Conservation (phyloP, 2,797 vertebrate genomes). For the Oreonectes daqikongensis region DNA sequence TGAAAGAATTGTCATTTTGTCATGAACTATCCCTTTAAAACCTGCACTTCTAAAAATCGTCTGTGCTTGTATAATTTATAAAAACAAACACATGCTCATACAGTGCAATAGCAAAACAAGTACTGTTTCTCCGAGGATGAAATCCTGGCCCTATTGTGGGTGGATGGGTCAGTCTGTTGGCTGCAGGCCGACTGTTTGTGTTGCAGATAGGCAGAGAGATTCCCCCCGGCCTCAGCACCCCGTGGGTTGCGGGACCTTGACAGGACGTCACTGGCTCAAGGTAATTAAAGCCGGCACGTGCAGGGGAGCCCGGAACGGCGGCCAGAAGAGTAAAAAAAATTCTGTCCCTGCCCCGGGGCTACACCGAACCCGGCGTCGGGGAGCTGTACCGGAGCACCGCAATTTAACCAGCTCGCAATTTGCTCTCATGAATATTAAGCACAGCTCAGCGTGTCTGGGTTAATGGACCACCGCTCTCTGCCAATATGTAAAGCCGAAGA, state of each 20-base stretch:
- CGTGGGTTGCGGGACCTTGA: slow-evolving; percentile 68
- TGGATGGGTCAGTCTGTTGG: slow-evolving; percentile 30
- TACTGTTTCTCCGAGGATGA: slow-evolving; percentile 9
- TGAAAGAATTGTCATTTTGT: too few relatives aligned
- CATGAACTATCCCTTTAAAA: too few relatives aligned
- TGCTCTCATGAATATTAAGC: slow-evolving; percentile 83
- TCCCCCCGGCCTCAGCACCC: slow-evolving; percentile 17
- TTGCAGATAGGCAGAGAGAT: slow-evolving; percentile 5
- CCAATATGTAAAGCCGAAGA: slow-evolving; percentile 73
- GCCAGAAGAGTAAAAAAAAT: slow-evolving; percentile 18
- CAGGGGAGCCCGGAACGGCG: slow-evolving; percentile 2
- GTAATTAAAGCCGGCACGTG: slow-evolving; percentile 73
- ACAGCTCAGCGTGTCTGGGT: slow-evolving; percentile 59
- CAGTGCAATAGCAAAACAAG: not conserved
- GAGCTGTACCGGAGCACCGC: slow-evolving; percentile 47
- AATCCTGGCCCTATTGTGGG: slow-evolving; percentile 25
- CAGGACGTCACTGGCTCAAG: slow-evolving; percentile 68
- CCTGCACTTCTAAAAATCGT: not conserved
- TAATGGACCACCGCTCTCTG: slow-evolving; percentile 52
- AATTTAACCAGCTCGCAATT: slow-evolving; percentile 72
- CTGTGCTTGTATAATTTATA: not conserved
- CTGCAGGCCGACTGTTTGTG: slow-evolving; percentile 16
- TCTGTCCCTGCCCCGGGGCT: slow-evolving; percentile 49
- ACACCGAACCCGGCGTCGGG: slow-evolving; percentile 54
- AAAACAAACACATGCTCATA: not conserved